These are phyloP conservation scores for Thereva nobilitata DNA, from an alignment of 2,888 invertebrate genomes.

Conservation along the genomic window DNA sequence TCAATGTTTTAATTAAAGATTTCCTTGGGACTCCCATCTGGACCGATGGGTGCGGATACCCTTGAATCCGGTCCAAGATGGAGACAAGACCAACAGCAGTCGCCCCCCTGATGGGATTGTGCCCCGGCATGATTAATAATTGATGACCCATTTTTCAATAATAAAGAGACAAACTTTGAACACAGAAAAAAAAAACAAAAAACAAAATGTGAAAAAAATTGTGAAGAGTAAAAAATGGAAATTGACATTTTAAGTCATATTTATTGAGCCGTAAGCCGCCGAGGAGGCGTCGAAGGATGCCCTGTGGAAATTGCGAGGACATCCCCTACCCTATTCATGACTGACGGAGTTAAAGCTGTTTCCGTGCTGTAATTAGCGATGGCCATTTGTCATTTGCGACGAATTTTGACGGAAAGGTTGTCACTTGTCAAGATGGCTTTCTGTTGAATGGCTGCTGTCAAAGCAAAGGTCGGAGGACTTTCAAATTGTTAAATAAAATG, in stretches of 20 bases:
- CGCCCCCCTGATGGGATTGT: constrained; percentile 9
- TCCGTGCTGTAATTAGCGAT: constrained; percentile 8
- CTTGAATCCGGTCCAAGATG: neutral
- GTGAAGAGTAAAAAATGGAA: neutral
- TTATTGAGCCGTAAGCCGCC: neutral
- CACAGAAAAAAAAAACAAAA: constrained; percentile 29
- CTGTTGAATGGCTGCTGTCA: too few relatives aligned
- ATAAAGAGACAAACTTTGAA: constrained; percentile 22
- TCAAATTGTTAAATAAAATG: too few relatives aligned
- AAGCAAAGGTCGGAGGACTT: too few relatives aligned
- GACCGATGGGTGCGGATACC: too few relatives aligned
- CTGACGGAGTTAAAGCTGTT: neutral
- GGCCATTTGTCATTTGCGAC: constrained; percentile 16
- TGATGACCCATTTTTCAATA: constrained; percentile 38
- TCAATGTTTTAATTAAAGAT: constrained; percentile 41
- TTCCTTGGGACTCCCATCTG: constrained; percentile 17
- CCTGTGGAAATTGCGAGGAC: neutral
- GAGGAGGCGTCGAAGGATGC: too few relatives aligned
- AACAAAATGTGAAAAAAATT: constrained; percentile 9
- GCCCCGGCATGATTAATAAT: constrained; percentile 36
- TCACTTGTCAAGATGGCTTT: too few relatives aligned
- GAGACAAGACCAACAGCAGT: constrained; percentile 6
- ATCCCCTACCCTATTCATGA: neutral
- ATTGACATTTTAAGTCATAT: constrained; percentile 1
- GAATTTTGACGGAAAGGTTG: too few relatives aligned